A percentile compares a stretch with the other conserved stretches of the same genome.
Evolutionary conservation across 2,888 invertebrate genomes (phyloP).

Genomic region (Heliconius ismenius): DNA sequence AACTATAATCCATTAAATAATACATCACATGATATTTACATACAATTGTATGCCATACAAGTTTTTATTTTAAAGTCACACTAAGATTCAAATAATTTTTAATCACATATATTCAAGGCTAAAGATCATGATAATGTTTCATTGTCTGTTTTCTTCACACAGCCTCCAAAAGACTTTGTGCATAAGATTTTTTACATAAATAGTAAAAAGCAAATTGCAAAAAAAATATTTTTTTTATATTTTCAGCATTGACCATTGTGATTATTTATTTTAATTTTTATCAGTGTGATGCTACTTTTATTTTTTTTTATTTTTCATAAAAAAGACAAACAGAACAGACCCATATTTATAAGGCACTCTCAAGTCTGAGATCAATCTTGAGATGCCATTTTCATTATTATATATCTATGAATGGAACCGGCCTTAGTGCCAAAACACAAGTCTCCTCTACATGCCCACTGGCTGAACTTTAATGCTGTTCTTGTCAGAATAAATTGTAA

Average conservation of each 20-base stretch:
- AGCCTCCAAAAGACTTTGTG: constrained; percentile 17
- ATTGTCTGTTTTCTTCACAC: constrained; percentile 33
- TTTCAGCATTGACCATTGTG: neutral
- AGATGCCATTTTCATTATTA: no score
- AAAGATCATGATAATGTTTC: constrained; percentile 36
- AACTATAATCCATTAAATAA: neutral
- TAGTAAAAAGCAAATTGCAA: neutral
- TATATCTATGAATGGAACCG: no score
- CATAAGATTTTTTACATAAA: neutral
- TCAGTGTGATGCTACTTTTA: neutral
- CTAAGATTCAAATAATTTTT: constrained; percentile 37
- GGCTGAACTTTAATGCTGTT: no score
- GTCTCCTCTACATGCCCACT: no score
- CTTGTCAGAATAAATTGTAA: no score
- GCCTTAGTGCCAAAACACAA: no score
- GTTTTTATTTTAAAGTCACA: constrained; percentile 35
- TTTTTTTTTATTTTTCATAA: neutral
- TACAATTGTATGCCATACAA: constrained; percentile 36
- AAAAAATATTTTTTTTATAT: neutral
- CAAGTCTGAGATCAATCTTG: no score
- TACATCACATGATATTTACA: constrained; percentile 30
- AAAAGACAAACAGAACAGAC: neutral
- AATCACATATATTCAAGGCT: constrained; percentile 42
- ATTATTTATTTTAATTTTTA: neutral
- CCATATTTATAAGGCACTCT: no score